phyloP scores from a whole-genome alignment of 2,113 vertebrate species.

The Takifugu flavidus region DNA sequence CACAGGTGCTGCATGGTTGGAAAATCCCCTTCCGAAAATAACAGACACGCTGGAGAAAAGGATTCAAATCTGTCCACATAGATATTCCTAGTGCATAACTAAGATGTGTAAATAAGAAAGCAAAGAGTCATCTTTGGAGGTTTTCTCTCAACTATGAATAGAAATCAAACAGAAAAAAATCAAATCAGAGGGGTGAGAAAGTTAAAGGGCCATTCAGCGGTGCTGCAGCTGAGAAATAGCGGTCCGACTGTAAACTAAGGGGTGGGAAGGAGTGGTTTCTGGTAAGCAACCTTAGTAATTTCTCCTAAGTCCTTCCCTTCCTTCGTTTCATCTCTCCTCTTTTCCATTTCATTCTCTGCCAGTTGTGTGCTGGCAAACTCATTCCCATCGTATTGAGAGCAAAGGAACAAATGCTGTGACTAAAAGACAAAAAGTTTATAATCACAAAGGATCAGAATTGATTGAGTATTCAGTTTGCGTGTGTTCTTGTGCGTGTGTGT shows the following conservation, averaged over 20 bases:
- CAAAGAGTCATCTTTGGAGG: no score
- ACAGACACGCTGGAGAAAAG: neutral
- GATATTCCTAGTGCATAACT: neutral
- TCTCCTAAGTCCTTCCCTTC: conserved; percentile 31
- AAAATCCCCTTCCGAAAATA: neutral
- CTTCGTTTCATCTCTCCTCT: conserved; percentile 6
- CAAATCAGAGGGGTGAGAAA: no score
- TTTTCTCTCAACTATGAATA: no score
- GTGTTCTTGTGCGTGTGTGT: neutral
- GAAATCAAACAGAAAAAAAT: no score
- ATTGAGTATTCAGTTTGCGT: neutral
- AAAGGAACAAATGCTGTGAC: no score
- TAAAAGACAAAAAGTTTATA: no score
- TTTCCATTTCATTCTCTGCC: conserved; percentile 4
- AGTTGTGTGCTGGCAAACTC: conserved; percentile 9
- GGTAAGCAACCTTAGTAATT: conserved; percentile 21
- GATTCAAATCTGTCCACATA: neutral
- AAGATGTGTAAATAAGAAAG: no score
- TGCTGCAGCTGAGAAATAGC: conserved; percentile 7
- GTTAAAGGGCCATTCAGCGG: no score
- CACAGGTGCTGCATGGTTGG: neutral
- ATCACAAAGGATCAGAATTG: no score
- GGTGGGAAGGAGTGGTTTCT: conserved; percentile 20
- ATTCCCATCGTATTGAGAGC: no score
- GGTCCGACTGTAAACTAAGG: neutral